Evolutionary conservation across 1,140 invertebrate species (phyloP).

Genomic region (Drosophila ohnishii): DNA sequence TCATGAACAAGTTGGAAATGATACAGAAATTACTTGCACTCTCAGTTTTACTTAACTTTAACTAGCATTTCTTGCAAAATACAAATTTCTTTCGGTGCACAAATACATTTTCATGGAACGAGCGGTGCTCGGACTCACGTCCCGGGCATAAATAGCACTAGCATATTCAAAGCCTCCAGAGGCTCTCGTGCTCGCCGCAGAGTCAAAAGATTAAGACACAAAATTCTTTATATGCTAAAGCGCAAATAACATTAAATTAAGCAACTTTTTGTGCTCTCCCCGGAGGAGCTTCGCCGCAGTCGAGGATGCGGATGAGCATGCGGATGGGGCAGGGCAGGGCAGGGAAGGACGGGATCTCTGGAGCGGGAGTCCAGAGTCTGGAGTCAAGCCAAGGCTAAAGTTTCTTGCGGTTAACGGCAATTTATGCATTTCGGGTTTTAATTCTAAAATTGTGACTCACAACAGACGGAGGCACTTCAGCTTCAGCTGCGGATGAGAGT

Average conservation of each 20-base stretch:
- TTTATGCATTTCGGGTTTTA: constrained; percentile 77
- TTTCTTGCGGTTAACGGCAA: constrained; percentile 80
- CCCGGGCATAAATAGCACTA: constrained; percentile 78
- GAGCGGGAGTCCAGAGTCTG: constrained; percentile 16
- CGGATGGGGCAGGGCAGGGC: neutral
- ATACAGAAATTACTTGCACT: fast-evolving
- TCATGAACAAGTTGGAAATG: neutral
- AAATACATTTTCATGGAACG: constrained; percentile 33
- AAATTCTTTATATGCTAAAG: constrained; percentile 83
- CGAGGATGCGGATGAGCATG: constrained; percentile 11
- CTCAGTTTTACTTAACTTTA: neutral
- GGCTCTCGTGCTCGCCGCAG: constrained; percentile 60
- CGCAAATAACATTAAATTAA: constrained; percentile 83
- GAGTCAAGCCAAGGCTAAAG: constrained; percentile 66
- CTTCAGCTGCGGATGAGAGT: constrained; percentile 41
- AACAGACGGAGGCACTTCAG: constrained; percentile 51
- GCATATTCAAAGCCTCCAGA: constrained; percentile 77
- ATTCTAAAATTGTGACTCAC: constrained; percentile 81
- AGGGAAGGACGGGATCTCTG: constrained; percentile 1
- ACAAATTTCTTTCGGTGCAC: constrained; percentile 16
- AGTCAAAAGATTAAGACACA: constrained; percentile 83
- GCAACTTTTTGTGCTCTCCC: constrained; percentile 73
- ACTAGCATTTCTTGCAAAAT: neutral
- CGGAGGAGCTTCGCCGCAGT: constrained; percentile 33
- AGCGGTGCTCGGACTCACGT: constrained; percentile 60